Base-by-base conservation (phyloP, 2,797 vertebrate genomes). In the Allobates femoralis region DNA sequence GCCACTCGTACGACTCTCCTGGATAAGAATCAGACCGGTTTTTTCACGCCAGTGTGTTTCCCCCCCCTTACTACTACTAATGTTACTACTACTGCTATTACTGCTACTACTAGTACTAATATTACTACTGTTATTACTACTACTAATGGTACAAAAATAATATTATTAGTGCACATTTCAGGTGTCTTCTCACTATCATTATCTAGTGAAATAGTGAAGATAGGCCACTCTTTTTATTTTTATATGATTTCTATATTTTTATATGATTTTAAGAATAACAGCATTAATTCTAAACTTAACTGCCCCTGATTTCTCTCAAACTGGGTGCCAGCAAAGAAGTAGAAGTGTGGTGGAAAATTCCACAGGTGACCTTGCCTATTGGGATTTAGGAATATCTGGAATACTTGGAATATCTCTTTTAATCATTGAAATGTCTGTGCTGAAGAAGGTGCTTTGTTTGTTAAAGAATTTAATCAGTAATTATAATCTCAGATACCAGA, bases 271-370 rank as follows among this genome's bases (percentile, higher is more conserved):
- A n/a, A n/a, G 41, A 46, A 46, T 46, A 11, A 46, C 41, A 46
- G 41, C 69, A 46, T 73, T 73, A 23, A 11, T 73, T 1, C 34
- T 73, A 41, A 73, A 73, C 23, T 7, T n/a, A 60, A 23, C 3
- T 32, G 30, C 66, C 30, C 11, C 32, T 69, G 66, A 37, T 73
- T 21, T 73, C 21, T 46, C 10, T 18, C n/a, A n/a, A 14, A 64
- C n/a, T 64, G 2, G 12, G n/a, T 67, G 18, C 26, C 28, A 66
- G 41, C 26, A 32, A 26, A 51, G 28, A 51, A 50, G 51, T 50
- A 66, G n/a, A 50, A 41, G 37, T 55, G 60, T 19, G 5, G 62
- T 69, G 62, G 30, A 81, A 82, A 69, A 82, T 82, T 82, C 80
- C 80, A 82, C 80, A 82, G 66, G 80, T 82, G 19, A 16, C 66